phyloP scores from a whole-genome alignment of 2,888 invertebrate species.

The Pomacea canaliculata region DNA sequence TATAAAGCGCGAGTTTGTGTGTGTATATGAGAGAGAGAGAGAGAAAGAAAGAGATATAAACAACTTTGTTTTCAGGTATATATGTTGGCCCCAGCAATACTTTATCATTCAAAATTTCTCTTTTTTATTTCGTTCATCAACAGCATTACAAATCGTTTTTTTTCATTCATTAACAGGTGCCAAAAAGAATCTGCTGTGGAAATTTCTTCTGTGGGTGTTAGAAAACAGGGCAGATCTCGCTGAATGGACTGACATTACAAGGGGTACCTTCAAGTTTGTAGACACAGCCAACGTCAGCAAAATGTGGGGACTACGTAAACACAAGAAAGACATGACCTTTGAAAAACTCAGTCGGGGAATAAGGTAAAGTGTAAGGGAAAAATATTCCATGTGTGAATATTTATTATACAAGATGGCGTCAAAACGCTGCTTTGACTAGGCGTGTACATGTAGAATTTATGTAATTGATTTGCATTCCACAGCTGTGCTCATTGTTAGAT shows the following conservation, averaged over 20 bases:
- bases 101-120: no score
- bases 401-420: background rate
- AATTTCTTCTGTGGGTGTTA: slow-evolving; percentile 52
- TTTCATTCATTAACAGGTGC: slow-evolving; percentile 39
- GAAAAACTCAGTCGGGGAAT: slow-evolving; percentile 59
- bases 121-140: no score
- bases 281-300: slow-evolving; percentile 49
- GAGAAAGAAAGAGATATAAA: no score
- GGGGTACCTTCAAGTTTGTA: slow-evolving; percentile 51
- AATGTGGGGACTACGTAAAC: slow-evolving; percentile 51
- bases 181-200: slow-evolving; percentile 55
- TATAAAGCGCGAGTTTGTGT: background rate
- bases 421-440: no score
- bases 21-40: no score
- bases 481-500: no score
- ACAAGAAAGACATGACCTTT: slow-evolving; percentile 57
- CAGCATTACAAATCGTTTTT: background rate
- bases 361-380: slow-evolving; percentile 33
- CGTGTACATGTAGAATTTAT: no score
- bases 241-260: slow-evolving; percentile 44
- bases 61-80: no score
- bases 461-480: no score
- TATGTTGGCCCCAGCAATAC: no score
- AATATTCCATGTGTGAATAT: background rate
- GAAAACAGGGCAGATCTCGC: slow-evolving; percentile 32